phyloP scores from a whole-genome alignment of 2,797 vertebrate genomes.

The Tiaroga cobitis region DNA sequence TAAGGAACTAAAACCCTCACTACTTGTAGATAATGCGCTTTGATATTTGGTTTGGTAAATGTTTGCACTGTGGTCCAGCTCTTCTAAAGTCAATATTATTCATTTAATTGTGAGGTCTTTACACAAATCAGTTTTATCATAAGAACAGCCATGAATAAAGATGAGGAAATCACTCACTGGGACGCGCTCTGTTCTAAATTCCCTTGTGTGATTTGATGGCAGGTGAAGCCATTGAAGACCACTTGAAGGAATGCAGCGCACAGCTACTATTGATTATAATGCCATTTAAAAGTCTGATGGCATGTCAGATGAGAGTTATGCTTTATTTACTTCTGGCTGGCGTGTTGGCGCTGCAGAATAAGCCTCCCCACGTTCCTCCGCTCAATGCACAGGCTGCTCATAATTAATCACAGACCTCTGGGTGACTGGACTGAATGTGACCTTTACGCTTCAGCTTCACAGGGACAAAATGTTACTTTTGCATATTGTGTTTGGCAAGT shows the following conservation, averaged over 20 bases:
- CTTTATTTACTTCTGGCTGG: slow-evolving; percentile 51
- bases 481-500: slow-evolving; percentile 29
- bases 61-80: slow-evolving; percentile 49
- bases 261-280: slow-evolving; percentile 46
- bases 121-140: slow-evolving; percentile 51
- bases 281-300: slow-evolving; percentile 52
- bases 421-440: slow-evolving; percentile 33
- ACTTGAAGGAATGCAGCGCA: slow-evolving; percentile 4
- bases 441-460: slow-evolving; percentile 44
- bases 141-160: slow-evolving; percentile 56
- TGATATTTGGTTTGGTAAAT: slow-evolving; percentile 44
- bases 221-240: slow-evolving; percentile 27
- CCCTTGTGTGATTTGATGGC: slow-evolving; percentile 29
- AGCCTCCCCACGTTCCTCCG: slow-evolving; percentile 4
- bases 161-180: slow-evolving; percentile 42
- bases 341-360: slow-evolving; percentile 22
- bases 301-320: slow-evolving; percentile 47
- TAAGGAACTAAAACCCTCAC: slow-evolving; percentile 2
- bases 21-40: neutral
- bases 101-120: slow-evolving; percentile 39
- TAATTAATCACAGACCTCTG: slow-evolving; percentile 43
- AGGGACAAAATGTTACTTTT: slow-evolving; percentile 46
- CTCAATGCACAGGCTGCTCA: slow-evolving; percentile 31
- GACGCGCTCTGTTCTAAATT: neutral
- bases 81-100: slow-evolving; percentile 51